Conservation (phyloP, 1,140 invertebrate species). For the Drosophila nebulosa region DNA sequence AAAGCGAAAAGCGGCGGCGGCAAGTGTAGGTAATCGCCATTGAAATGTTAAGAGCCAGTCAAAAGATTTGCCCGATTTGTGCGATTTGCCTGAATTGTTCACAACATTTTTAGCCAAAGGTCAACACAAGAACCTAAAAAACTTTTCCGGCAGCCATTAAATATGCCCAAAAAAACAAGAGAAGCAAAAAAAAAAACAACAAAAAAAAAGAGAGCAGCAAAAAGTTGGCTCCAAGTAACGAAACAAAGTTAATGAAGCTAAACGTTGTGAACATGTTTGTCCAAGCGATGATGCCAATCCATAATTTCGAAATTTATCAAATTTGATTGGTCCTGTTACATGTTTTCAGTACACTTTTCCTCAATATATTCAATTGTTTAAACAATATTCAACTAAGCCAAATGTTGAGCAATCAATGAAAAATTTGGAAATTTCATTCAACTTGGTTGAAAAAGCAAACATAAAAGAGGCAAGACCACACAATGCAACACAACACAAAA, state of each 20-base stretch:
- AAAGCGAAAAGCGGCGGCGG: background rate
- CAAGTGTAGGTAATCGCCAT: background rate
- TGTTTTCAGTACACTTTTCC: background rate
- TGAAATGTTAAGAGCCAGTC: background rate
- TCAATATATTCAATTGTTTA: background rate
- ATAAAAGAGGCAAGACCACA: background rate
- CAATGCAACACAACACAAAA: constrained; percentile 10
- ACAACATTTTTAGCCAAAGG: background rate
- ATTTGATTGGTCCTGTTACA: background rate
- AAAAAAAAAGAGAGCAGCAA: background rate
- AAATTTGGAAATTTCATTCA: background rate
- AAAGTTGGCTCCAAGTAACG: background rate
- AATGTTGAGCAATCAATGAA: background rate
- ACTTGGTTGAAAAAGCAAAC: background rate
- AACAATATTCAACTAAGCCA: background rate
- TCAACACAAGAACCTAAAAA: background rate
- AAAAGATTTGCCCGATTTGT: background rate
- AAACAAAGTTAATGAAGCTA: background rate
- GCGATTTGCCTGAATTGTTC: constrained; percentile 1
- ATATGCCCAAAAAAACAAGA: background rate
- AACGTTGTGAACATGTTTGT: background rate
- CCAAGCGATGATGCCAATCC: constrained; percentile 5
- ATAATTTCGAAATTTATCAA: constrained; percentile 23
- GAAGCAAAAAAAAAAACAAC: background rate
- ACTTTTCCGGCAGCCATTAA: background rate